Evolutionary conservation across 2,888 invertebrate species (phyloP), one percentile per base, ranked within the genome.

Genomic region (Horisme vitalbata): DNA sequence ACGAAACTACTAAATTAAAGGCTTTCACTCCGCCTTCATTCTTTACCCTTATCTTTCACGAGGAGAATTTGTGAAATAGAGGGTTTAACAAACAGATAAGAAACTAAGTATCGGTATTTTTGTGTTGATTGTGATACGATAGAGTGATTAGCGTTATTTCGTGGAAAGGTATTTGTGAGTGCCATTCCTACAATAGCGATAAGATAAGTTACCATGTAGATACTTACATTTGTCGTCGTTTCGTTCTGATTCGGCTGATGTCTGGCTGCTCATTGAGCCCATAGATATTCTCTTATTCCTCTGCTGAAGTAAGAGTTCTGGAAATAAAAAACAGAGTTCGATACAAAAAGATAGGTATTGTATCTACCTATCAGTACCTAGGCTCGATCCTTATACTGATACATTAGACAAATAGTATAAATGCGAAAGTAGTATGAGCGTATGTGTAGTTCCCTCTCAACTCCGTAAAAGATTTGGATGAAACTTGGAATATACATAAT

Each of bases 141-240:
- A 30, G n/a, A 28, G 30, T 14, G 45, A 45, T 45, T 23, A 45
- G 32, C 10, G 2, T 2, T 27, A 14, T 34, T 39, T 30, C 39
- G 20, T 34, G 12, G 39, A 41, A 46, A 31, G 5, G 14, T 36
- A 31, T 36, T 37, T 37, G 24, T 26, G 20, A 32, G 34, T 34
- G 15, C 14, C 10, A 4, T 11, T 20, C 13, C 6, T 31, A 23
- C 23, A 5, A n/a, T 1, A 15, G 27, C 23, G 43, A 44, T 43
- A 45, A 45, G 44, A 39, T 47, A 24, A 21, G 4, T 30, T 24
- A 26, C 10, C n/a, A n/a, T n/a, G 12, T 27, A 27, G 30, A 28
- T 45, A 60, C 85, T 79, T 64, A 89, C 89, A 89, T 82, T 89
- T 89, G 58, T 89, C 88, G 45, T 85, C 86, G 50, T 77, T 84